Evolutionary conservation across 2,888 invertebrate genomes (phyloP).

Genomic region (Tortrix viridana): DNA sequence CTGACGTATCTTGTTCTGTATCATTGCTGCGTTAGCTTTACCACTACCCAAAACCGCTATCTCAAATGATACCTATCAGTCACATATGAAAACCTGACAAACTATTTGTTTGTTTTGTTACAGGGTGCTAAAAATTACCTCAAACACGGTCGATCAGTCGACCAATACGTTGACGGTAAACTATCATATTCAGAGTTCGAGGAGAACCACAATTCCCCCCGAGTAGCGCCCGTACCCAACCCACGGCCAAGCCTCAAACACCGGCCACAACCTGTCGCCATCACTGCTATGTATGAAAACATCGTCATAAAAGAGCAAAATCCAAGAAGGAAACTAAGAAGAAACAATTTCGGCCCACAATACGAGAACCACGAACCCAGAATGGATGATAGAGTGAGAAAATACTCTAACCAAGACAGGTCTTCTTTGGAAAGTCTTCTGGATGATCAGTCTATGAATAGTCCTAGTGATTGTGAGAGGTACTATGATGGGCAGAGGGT

Average conservation of each 20-base stretch:
- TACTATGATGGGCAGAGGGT: constrained; percentile 71
- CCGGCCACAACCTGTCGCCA: constrained; percentile 87
- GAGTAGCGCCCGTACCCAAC: constrained; percentile 74
- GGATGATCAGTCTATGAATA: constrained; percentile 83
- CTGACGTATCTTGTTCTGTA: too few species aligned
- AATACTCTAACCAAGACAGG: constrained; percentile 79
- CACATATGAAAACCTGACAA: not conserved
- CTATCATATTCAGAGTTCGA: constrained; percentile 83
- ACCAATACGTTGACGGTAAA: constrained; percentile 90
- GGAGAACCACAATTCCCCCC: constrained; percentile 74
- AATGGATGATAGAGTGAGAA: constrained; percentile 71
- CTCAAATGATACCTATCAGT: too few species aligned
- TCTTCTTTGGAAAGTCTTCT: constrained; percentile 86
- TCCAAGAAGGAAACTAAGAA: constrained; percentile 87
- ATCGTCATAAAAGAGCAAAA: constrained; percentile 89
- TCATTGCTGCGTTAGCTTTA: too few species aligned
- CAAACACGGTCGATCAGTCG: constrained; percentile 89
- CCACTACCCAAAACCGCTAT: too few species aligned
- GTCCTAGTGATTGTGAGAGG: constrained; percentile 77
- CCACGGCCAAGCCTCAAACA: constrained; percentile 75
- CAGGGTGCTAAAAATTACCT: constrained; percentile 84
- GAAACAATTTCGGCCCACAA: constrained; percentile 83
- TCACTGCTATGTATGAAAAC: constrained; percentile 90
- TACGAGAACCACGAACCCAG: constrained; percentile 86
- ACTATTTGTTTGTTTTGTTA: constrained; percentile 55